A percentile compares a stretch with the other conserved stretches of the same genome.
phyloP scores from a whole-genome alignment of 2,797 vertebrate species.

The Chloroceryle amazona region DNA sequence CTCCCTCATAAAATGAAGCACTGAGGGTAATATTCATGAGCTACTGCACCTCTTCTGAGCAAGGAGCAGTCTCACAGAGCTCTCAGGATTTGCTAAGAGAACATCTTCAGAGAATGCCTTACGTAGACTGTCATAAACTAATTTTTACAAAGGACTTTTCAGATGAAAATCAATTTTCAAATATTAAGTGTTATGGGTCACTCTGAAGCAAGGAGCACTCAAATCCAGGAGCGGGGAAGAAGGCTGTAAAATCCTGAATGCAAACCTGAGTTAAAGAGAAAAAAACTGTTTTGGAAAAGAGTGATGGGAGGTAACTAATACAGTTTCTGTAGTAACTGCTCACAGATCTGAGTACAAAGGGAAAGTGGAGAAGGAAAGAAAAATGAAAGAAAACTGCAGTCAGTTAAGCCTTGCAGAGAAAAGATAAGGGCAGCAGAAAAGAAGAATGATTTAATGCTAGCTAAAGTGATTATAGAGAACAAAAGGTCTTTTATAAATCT shows the following conservation, averaged over 20 bases:
- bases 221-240: neutral
- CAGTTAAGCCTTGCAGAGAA: conserved; percentile 33
- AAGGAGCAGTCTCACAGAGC: neutral
- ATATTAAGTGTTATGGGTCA: neutral
- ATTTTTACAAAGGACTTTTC: neutral
- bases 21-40: neutral
- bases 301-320: neutral
- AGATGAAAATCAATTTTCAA: conserved; percentile 7
- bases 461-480: conserved; percentile 67
- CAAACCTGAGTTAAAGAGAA: neutral
- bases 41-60: neutral
- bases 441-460: conserved; percentile 59
- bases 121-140: neutral
- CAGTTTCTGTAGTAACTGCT: neutral
- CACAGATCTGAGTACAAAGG: neutral
- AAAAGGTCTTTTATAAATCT: conserved; percentile 57
- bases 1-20: neutral
- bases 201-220: neutral
- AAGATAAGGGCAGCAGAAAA: conserved; percentile 54
- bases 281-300: neutral
- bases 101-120: neutral
- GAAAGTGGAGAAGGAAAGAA: neutral
- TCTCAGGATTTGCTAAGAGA: neutral
- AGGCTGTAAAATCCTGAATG: neutral
- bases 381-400: conserved; percentile 30